Evolutionary conservation across 2,797 vertebrate species (phyloP).

Genomic region (Trachurus trachurus): DNA sequence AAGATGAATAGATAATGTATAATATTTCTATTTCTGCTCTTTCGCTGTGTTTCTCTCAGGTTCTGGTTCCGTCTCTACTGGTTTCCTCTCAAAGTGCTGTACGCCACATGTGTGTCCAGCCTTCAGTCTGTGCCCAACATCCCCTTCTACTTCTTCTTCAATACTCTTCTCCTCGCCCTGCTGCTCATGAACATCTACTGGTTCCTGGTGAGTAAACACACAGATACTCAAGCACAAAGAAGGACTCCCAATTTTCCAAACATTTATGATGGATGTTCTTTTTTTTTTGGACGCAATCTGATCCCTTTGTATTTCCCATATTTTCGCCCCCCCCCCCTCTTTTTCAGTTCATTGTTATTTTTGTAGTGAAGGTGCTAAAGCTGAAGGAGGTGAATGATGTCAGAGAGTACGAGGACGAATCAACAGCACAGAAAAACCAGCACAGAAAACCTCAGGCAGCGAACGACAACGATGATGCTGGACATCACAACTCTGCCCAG

Average conservation of each 20-base stretch:
- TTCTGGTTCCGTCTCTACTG: constrained; percentile 99
- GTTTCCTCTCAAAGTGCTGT: constrained; percentile 98
- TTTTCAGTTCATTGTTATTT: constrained; percentile 92
- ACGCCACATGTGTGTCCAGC: constrained; percentile 92
- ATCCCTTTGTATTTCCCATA: neutral
- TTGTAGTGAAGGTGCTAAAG: constrained; percentile 93
- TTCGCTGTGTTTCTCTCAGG: constrained; percentile 79
- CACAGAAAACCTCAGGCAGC: constrained; percentile 44
- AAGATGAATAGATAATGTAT: neutral
- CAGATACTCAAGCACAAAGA: neutral
- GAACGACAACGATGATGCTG: constrained; percentile 68
- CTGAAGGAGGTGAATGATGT: constrained; percentile 93
- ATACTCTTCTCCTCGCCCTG: constrained; percentile 90
- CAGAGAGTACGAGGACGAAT: constrained; percentile 91
- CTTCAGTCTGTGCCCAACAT: constrained; percentile 90
- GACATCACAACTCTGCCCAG: constrained; percentile 80
- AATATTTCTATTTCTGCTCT: neutral
- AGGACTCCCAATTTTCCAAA: neutral
- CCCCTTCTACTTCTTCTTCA: constrained; percentile 99
- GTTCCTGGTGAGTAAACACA: constrained; percentile 92
- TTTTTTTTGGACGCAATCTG: neutral
- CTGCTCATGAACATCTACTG: constrained; percentile 98
- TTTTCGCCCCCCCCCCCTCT: neutral
- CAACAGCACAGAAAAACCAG: constrained; percentile 33
- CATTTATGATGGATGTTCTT: neutral